Conservation (phyloP, 2,113 vertebrate genomes). For the Anolis sagrei region DNA sequence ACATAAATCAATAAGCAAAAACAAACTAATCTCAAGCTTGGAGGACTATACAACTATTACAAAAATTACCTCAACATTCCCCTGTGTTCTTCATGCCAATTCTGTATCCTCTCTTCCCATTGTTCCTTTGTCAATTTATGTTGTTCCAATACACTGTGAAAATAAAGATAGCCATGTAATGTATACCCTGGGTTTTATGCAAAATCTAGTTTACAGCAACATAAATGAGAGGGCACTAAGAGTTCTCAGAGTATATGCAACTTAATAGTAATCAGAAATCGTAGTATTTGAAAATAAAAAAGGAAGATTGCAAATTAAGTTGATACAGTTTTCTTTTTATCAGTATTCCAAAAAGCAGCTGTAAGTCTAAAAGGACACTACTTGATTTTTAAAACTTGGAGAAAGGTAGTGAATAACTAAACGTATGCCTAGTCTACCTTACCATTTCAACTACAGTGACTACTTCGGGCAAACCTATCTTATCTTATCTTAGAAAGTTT, state of each 20-base stretch:
- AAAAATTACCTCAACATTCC: slow-evolving; percentile 90
- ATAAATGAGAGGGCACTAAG: not conserved
- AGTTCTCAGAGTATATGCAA: not conserved
- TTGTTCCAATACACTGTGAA: slow-evolving; percentile 92
- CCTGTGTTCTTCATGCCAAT: slow-evolving; percentile 96
- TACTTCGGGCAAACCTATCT: not conserved
- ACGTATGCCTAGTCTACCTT: not conserved
- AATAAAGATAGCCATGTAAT: slow-evolving; percentile 45
- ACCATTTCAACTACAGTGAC: not conserved
- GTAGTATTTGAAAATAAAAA: not conserved
- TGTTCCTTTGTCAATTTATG: slow-evolving; percentile 99
- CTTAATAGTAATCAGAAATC: not conserved
- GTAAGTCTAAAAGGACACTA: not conserved
- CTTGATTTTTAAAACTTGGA: not conserved
- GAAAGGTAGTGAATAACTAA: not conserved
- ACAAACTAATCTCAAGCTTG: slow-evolving; percentile 6
- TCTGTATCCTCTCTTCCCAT: slow-evolving; percentile 99
- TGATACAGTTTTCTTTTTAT: not conserved
- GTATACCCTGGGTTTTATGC: not conserved
- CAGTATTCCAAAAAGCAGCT: not conserved
- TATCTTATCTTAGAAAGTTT: not conserved
- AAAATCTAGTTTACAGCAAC: not conserved
- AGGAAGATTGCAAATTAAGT: not conserved
- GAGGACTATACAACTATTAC: accelerated
- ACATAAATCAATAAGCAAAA: not conserved